phyloP scores from a whole-genome alignment of 2,888 invertebrate genomes.

The Drosophila mercatorum region DNA sequence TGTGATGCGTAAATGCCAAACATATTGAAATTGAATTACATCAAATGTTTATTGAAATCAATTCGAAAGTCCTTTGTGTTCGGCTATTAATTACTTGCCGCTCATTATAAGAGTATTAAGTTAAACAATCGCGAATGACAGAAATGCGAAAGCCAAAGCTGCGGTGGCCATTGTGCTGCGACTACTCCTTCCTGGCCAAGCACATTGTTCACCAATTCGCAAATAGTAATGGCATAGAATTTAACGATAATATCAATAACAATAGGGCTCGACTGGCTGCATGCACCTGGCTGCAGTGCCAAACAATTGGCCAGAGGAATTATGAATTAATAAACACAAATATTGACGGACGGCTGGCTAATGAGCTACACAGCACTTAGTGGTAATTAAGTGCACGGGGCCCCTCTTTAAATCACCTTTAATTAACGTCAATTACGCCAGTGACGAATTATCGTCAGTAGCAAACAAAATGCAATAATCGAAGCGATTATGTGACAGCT shows the following conservation, averaged over 20 bases:
- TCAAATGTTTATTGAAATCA: neutral
- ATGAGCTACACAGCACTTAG: neutral
- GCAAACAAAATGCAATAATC: neutral
- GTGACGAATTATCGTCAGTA: neutral
- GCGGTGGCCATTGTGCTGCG: too few relatives aligned
- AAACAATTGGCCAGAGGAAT: neutral
- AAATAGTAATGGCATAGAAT: neutral
- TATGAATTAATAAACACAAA: neutral
- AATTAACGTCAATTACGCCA: neutral
- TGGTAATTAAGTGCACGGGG: neutral
- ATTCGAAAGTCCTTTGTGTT: neutral
- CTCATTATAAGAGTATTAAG: neutral
- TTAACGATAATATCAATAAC: neutral
- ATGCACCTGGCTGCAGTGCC: neutral
- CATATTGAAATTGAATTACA: neutral
- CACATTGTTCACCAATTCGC: neutral
- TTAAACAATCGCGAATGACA: neutral
- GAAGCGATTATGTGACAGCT: neutral
- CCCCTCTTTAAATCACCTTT: neutral
- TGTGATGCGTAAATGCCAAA: neutral
- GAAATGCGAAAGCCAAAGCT: neutral
- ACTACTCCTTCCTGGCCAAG: too few relatives aligned
- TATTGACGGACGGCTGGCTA: neutral
- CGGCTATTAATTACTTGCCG: neutral
- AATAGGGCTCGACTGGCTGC: neutral